A percentile compares a stretch with the other conserved stretches of the same genome.
phyloP scores from a whole-genome alignment of 2,113 vertebrate genomes.

The Gopherus flavomarginatus region DNA sequence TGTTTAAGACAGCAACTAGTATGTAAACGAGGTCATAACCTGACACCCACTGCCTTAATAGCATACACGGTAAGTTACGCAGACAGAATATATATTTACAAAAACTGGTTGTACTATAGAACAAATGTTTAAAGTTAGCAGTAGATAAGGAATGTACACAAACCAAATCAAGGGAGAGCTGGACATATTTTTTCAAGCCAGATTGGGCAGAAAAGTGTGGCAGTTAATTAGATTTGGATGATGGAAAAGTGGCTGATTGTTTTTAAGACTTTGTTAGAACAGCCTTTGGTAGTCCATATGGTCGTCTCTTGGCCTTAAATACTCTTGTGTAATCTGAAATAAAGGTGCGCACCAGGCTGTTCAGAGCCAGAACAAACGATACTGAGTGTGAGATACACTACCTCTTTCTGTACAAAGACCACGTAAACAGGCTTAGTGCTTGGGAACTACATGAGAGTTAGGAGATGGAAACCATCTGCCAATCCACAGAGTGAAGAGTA shows the following conservation, averaged over 20 bases:
- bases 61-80: neutral
- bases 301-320: neutral
- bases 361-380: neutral
- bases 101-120: neutral
- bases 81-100: neutral
- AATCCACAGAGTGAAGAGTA: neutral
- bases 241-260: neutral
- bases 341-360: neutral
- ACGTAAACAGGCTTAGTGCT: neutral
- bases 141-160: neutral
- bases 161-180: neutral
- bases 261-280: neutral
- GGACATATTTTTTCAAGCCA: neutral
- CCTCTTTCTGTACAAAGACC: neutral
- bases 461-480: neutral
- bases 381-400: neutral
- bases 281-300: neutral
- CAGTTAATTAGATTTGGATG: slow-evolving; percentile 4
- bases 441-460: neutral
- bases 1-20: slow-evolving; percentile 2
- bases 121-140: neutral
- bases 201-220: neutral
- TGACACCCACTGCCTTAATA: neutral
- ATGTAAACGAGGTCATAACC: neutral
- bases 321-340: neutral